A percentile compares a stretch with the other conserved stretches of the same genome.
These are phyloP conservation scores for Myotis pilosus DNA, from an alignment of 2,797 vertebrate genomes.

Conservation along the genomic window DNA sequence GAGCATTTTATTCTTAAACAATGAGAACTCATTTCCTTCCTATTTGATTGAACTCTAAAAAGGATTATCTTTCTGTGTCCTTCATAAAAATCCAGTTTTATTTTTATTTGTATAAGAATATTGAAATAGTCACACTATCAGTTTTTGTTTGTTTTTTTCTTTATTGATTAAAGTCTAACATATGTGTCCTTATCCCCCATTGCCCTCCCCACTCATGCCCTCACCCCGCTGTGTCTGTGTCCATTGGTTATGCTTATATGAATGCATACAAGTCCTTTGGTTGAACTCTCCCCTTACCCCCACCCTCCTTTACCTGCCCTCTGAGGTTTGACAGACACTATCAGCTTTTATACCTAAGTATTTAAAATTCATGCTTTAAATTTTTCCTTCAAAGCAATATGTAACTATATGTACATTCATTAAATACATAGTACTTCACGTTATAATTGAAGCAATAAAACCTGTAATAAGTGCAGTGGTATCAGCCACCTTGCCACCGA, in stretches of 20 bases:
- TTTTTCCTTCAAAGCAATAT: constrained; percentile 31
- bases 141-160: not conserved
- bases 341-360: constrained; percentile 13
- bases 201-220: too few relatives aligned
- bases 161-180: too few relatives aligned
- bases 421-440: constrained; percentile 67
- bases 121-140: not conserved
- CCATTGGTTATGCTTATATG: too few relatives aligned
- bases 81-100: not conserved
- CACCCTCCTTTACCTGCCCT: too few relatives aligned
- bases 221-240: too few relatives aligned
- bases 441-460: constrained; percentile 73
- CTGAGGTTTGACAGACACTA: not conserved
- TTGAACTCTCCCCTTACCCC: too few relatives aligned
- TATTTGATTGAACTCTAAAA: constrained; percentile 19
- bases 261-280: too few relatives aligned
- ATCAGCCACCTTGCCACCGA: constrained; percentile 68
- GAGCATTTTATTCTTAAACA: constrained; percentile 42
- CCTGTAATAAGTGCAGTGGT: constrained; percentile 65
- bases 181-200: too few relatives aligned
- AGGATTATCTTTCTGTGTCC: constrained; percentile 26
- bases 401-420: constrained; percentile 52
- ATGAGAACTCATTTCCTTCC: not conserved
- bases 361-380: constrained; percentile 58
- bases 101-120: constrained; percentile 32